Evolutionary conservation across 2,888 invertebrate genomes (phyloP), one percentile per base, ranked within the genome.

Genomic region (Luperina testacea): DNA sequence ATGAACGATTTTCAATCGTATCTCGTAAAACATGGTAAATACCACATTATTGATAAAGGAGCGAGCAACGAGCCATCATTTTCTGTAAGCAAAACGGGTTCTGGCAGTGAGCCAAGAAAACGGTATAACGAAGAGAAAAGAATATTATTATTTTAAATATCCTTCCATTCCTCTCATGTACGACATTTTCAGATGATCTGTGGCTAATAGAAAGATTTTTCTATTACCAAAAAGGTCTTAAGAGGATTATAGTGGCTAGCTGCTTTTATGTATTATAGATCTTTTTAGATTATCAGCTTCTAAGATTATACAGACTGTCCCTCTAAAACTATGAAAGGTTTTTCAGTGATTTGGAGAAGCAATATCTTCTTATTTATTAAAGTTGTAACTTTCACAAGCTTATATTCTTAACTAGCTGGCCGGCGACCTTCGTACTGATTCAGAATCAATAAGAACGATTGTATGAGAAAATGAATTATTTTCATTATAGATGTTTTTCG

Each of bases 41-140:
- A 27, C 32, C 51, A 68, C 32, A 65, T 82, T 78, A 75, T 79
- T 83, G 82, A 70, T 72, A 77, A 57, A 69, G 59, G 27, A 24
- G 20, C 27, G 42, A 42, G 68, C 51, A 69, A 70, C 59, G 69
- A 24, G 24, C 70, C 20, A 82, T 82, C 20, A 65, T 82, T 70
- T 72, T 65, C n/a, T 69, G 42, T 64, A 59, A 77, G 45, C 17
- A 77, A 57, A 79, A 65, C 68, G 59, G 69, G 17, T 65, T 70
- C 65, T 79, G 83, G 79, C 75, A 57, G 15, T n/a, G n/a, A 57
- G 83, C 79, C 83, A 83, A 69, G 53, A 69, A 75, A 45, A 69
- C 5, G 5, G 8, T 65, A 24, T 8, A 7, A 32, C 27, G 20
- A 57, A 45, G 24, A 38, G 38, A 38, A 24, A 64, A 64, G 63